Percentiles rank a stretch among this genome's conserved stretches.
Conservation (phyloP, 2,113 vertebrate genomes). For the Pollachius pollachius region DNA sequence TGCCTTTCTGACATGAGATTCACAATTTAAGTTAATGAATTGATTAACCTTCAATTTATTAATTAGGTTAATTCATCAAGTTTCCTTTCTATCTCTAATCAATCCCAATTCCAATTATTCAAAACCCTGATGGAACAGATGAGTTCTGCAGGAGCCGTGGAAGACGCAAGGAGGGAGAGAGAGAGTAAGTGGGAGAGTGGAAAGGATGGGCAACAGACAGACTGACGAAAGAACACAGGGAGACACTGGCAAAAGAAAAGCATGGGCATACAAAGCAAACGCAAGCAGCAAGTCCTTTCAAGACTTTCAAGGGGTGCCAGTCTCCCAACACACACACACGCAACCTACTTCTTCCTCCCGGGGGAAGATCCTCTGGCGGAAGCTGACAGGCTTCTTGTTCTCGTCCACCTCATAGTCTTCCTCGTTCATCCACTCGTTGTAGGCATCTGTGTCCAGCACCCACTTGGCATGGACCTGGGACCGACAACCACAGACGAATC, state of each 20-base stretch:
- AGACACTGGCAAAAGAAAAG: slow-evolving; percentile 19
- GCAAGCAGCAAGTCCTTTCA: neutral
- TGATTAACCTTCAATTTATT: too few relatives aligned
- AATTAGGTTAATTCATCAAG: too few relatives aligned
- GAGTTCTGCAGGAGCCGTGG: slow-evolving; percentile 47
- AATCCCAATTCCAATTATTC: too few relatives aligned
- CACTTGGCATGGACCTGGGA: slow-evolving; percentile 90
- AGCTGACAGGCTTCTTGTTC: slow-evolving; percentile 85
- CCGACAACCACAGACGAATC: too few relatives aligned
- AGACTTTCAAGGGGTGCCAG: neutral
- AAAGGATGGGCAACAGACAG: slow-evolving; percentile 58
- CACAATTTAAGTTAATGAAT: too few relatives aligned
- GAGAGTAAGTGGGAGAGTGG: slow-evolving; percentile 55
- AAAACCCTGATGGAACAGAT: too few relatives aligned
- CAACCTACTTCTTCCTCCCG: slow-evolving; percentile 89
- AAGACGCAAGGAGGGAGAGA: slow-evolving; percentile 28
- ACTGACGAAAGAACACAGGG: slow-evolving; percentile 18
- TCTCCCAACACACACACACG: neutral
- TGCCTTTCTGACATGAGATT: too few relatives aligned
- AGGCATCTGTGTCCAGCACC: slow-evolving; percentile 91
- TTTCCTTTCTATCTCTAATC: too few relatives aligned
- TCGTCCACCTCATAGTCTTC: slow-evolving; percentile 98
- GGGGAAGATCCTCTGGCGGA: slow-evolving; percentile 87
- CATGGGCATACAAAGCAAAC: slow-evolving; percentile 14
- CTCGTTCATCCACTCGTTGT: slow-evolving; percentile 99